Conservation (phyloP, 2,113 vertebrate genomes). For the Psettodes erumei region DNA sequence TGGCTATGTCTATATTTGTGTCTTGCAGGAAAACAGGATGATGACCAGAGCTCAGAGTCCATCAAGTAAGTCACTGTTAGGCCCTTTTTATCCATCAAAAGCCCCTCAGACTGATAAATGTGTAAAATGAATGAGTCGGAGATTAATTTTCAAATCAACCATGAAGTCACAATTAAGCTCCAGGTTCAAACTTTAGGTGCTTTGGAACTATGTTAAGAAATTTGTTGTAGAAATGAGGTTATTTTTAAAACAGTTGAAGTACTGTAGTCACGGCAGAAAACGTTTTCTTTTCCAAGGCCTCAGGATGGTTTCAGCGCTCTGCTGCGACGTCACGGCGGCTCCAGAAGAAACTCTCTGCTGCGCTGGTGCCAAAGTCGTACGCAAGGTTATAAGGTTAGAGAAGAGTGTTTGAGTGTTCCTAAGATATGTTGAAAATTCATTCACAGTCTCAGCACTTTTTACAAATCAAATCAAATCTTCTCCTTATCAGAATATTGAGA, state of each 20-base stretch:
- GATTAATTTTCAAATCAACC: not conserved
- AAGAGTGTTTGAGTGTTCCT: too few species aligned
- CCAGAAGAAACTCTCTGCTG: constrained; percentile 81
- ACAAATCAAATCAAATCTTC: not conserved
- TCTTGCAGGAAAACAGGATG: constrained; percentile 73
- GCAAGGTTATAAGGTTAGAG: constrained; percentile 79
- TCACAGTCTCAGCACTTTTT: not conserved
- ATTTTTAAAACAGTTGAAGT: not conserved
- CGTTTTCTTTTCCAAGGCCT: constrained; percentile 59
- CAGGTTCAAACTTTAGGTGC: too few species aligned
- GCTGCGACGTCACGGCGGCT: constrained; percentile 79
- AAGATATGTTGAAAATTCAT: not conserved
- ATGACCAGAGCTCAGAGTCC: constrained; percentile 63
- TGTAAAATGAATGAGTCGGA: not conserved
- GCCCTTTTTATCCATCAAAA: not conserved
- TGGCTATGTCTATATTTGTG: constrained; percentile 32
- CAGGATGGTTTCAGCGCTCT: constrained; percentile 77
- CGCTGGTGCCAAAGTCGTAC: constrained; percentile 82
- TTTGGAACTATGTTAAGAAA: not conserved
- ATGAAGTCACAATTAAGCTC: too few species aligned
- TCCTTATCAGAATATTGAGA: constrained; percentile 79
- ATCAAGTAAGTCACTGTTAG: constrained; percentile 58
- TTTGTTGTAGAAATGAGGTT: not conserved
- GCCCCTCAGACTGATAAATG: not conserved
- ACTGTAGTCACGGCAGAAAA: too few species aligned